Evolutionary conservation across 2,888 invertebrate species (phyloP).

Genomic region (Tetragonisca angustula): DNA sequence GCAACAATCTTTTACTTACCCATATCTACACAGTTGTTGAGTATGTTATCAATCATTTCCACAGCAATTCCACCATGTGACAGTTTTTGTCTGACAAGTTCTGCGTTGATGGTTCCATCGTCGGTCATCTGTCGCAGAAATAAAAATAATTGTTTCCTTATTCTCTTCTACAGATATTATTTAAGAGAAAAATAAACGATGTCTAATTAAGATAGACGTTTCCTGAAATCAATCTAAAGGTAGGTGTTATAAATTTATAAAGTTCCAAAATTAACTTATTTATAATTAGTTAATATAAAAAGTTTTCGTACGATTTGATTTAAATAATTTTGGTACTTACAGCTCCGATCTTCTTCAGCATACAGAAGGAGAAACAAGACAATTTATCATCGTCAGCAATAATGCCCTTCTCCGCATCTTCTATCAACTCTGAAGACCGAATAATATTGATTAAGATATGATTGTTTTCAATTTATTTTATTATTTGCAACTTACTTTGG

Average conservation of each 20-base stretch:
- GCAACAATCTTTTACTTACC: slow-evolving; percentile 26
- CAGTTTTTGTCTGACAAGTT: slow-evolving; percentile 12
- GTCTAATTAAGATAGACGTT: neutral
- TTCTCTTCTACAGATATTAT: neutral
- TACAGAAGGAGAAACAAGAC: slow-evolving; percentile 75
- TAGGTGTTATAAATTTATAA: too few relatives aligned
- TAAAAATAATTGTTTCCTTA: neutral
- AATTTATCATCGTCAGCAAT: slow-evolving; percentile 66
- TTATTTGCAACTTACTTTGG: neutral
- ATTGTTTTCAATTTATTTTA: neutral
- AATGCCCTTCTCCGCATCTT: slow-evolving; percentile 64
- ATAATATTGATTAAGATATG: neutral
- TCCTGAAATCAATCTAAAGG: neutral
- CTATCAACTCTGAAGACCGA: slow-evolving; percentile 68
- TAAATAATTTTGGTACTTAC: slow-evolving; percentile 69
- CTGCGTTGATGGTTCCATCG: slow-evolving; percentile 52
- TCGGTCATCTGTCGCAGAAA: slow-evolving; percentile 43
- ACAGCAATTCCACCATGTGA: slow-evolving; percentile 4
- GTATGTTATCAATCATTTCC: slow-evolving; percentile 37
- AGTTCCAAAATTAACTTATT: too few relatives aligned
- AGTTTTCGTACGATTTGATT: neutral
- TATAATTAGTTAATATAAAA: too few relatives aligned
- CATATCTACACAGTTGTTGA: slow-evolving; percentile 42
- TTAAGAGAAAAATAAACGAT: neutral
- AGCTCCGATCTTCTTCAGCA: slow-evolving; percentile 77